These are phyloP conservation scores for Corvus cornix DNA, from an alignment of 2,113 vertebrate genomes.

Conservation along the genomic window DNA sequence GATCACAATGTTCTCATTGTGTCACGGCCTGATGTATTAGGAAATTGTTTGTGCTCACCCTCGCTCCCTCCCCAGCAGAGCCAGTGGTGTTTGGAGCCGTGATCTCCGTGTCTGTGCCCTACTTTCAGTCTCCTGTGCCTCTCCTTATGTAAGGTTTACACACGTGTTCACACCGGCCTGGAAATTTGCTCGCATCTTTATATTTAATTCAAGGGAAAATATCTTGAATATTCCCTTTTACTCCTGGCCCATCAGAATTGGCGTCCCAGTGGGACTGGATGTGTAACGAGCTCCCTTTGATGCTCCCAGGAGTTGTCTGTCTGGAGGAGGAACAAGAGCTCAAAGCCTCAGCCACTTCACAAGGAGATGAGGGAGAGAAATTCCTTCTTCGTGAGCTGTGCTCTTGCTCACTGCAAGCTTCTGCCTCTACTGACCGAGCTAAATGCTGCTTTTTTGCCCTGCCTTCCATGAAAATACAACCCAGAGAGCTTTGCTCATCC, in stretches of 20 bases:
- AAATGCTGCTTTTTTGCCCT: background rate
- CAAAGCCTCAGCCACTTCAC: background rate
- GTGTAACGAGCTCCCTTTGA: constrained; percentile 1
- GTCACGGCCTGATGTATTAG: background rate
- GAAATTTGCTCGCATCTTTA: background rate
- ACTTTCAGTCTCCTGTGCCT: background rate
- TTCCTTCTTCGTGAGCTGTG: background rate
- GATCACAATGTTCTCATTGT: background rate
- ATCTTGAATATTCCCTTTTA: constrained; percentile 45
- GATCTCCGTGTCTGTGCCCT: background rate
- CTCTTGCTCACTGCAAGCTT: background rate
- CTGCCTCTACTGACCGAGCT: background rate
- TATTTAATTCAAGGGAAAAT: constrained; percentile 47
- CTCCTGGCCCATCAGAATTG: background rate
- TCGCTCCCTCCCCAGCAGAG: background rate
- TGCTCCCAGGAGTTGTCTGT: constrained; percentile 22
- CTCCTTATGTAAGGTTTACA: background rate
- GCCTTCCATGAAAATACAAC: background rate
- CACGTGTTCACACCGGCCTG: background rate
- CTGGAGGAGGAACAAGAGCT: background rate
- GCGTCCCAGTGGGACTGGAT: background rate
- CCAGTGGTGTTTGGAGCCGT: background rate
- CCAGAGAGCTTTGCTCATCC: background rate
- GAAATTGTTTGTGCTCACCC: background rate
- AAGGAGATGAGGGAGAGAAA: background rate